A percentile compares a stretch with the other conserved stretches of the same genome.
phyloP scores from a whole-genome alignment of 2,797 vertebrate species.

The Molossus alvarezi region DNA sequence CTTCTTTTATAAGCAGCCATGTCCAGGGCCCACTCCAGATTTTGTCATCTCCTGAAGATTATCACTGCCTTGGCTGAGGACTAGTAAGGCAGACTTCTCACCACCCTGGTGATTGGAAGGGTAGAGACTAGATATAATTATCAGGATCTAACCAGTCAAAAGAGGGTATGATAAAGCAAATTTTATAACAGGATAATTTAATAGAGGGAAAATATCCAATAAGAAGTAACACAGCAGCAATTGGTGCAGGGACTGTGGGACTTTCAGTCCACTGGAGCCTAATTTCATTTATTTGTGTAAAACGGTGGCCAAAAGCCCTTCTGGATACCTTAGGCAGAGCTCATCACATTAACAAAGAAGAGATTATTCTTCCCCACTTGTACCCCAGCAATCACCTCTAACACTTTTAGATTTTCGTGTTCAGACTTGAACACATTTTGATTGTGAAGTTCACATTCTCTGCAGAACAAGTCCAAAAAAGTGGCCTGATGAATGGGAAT shows the following conservation, averaged over 20 bases:
- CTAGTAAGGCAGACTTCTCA: not conserved
- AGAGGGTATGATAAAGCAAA: not conserved
- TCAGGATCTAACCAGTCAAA: slow-evolving; percentile 9
- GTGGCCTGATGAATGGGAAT: not conserved
- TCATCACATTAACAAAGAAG: not conserved
- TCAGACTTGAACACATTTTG: not conserved
- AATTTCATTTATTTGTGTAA: slow-evolving; percentile 5
- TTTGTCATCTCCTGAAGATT: not conserved
- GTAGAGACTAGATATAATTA: not conserved
- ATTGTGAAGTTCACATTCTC: not conserved
- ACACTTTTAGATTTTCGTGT: not conserved
- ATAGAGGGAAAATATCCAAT: not conserved
- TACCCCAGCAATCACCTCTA: not conserved
- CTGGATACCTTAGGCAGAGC: not conserved
- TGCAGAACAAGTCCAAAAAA: not conserved
- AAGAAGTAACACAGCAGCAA: not conserved
- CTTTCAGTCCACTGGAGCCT: not conserved
- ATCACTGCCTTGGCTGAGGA: not conserved
- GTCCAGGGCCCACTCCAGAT: not conserved
- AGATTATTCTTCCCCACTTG: not conserved
- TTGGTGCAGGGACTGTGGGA: not conserved
- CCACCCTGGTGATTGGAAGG: not conserved
- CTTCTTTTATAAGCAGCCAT: not conserved
- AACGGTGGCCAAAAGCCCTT: not conserved
- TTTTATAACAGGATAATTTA: not conserved